These are phyloP conservation scores for Coreoperca whiteheadi DNA, from an alignment of 2,113 vertebrate species.

Conservation along the genomic window DNA sequence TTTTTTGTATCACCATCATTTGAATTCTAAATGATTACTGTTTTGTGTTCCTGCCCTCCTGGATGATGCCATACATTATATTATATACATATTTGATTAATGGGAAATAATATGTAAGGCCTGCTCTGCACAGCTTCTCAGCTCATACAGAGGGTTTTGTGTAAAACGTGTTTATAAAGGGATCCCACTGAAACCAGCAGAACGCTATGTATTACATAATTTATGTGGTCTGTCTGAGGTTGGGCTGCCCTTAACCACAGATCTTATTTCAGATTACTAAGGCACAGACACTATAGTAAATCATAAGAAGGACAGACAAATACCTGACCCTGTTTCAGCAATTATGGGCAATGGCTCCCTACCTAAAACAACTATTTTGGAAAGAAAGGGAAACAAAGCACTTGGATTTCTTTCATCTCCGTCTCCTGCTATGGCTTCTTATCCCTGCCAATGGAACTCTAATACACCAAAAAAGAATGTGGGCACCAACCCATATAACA, in stretches of 20 bases:
- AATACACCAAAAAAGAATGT: slow-evolving; percentile 49
- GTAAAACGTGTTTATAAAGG: slow-evolving; percentile 58
- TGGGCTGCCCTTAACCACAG: slow-evolving; percentile 63
- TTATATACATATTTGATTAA: slow-evolving; percentile 8
- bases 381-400: slow-evolving; percentile 71
- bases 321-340: slow-evolving; percentile 73
- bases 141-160: slow-evolving; percentile 42
- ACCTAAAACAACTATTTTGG: slow-evolving; percentile 78
- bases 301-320: slow-evolving; percentile 67
- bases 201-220: slow-evolving; percentile 68
- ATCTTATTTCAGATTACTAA: slow-evolving; percentile 73
- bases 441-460: slow-evolving; percentile 59
- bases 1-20: not conserved
- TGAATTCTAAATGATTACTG: not conserved
- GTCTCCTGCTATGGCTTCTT: slow-evolving; percentile 51
- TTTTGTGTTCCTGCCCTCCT: not conserved
- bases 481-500: slow-evolving; percentile 39
- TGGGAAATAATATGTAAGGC: slow-evolving; percentile 7
- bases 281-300: slow-evolving; percentile 68
- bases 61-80: not conserved
- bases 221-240: slow-evolving; percentile 72
- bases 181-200: slow-evolving; percentile 57
- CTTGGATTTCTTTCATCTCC: slow-evolving; percentile 68
- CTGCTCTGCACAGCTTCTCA: slow-evolving; percentile 16
- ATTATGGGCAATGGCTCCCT: slow-evolving; percentile 73